phyloP scores from a whole-genome alignment of 2,797 vertebrate species.

The Erithacus rubecula region DNA sequence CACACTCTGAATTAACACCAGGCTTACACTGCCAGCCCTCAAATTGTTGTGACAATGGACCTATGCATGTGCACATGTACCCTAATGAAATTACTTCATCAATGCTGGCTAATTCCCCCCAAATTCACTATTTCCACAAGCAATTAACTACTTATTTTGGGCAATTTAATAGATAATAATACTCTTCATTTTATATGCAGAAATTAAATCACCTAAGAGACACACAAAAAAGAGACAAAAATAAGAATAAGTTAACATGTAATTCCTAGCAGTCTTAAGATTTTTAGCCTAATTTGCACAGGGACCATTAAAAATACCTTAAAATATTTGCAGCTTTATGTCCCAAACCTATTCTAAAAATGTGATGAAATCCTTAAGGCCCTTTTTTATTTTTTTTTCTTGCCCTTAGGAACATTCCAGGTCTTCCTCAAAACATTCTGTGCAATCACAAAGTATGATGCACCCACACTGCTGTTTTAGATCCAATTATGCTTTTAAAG shows the following conservation, averaged over 20 bases:
- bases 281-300: background rate
- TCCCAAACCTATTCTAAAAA: background rate
- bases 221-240: background rate
- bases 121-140: background rate
- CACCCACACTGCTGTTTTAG: background rate
- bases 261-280: background rate
- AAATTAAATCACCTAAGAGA: background rate
- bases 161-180: background rate
- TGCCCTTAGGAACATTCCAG: background rate
- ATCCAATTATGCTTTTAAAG: background rate
- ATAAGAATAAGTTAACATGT: background rate
- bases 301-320: background rate
- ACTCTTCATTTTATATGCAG: background rate
- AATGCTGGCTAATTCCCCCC: background rate
- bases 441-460: background rate
- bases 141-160: background rate
- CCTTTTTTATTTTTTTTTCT: background rate
- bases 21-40: background rate
- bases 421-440: background rate
- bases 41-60: background rate
- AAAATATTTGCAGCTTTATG: background rate
- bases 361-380: background rate
- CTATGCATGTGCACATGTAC: rapidly evolving
- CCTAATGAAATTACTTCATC: background rate
- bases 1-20: background rate